Evolutionary conservation across 2,888 invertebrate species (phyloP), one percentile per base, ranked within the genome.

Genomic region (Cryptocheilus praepositus): DNA sequence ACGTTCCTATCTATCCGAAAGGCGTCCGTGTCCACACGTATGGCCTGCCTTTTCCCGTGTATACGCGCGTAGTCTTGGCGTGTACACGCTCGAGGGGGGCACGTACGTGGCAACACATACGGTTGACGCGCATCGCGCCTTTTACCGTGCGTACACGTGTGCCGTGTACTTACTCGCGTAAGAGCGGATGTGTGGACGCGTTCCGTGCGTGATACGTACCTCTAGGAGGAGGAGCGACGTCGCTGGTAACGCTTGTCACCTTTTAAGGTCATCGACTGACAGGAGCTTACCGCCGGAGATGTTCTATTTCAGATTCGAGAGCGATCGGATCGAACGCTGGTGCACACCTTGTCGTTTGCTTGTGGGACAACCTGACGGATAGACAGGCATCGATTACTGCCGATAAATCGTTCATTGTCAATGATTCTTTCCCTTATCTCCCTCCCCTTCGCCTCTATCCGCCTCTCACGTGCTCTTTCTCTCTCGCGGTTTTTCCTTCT

Each of bases 341-440:
- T 21, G 76, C 66, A 61, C 52, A 60, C 57, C 45, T 73, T 21
- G 62, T 58, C 65, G 52, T 3, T 36, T 54, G 61, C 55, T 65
- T 46, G 45, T 49, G 61, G 46, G 25, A 60, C 61, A 64, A 64
- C 62, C 65, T 67, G 70, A 67, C 63, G 70, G 61, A 54, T 58
- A 69, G 68, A 76, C 36, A 36, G 70, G 69, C 71, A 63, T 71
- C 67, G 76, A 69, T 73, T 71, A 71, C 61, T 45, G 19, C 19
- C 67, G 69, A 74, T 73, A 74, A 74, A 74, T 74, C 70, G 67
- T 16, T 46, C 63, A 61, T 70, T 67, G 74, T 67, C 72, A 61
- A 64, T 13, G 19, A n/a, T 44, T n/a, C 11, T 16, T 21, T 13
- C 19, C n/a, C n/a, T n/a, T n/a, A n/a, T n/a, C n/a, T n/a, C n/a